Conservation (phyloP, 2,113 vertebrate species). For the Cariama cristata region DNA sequence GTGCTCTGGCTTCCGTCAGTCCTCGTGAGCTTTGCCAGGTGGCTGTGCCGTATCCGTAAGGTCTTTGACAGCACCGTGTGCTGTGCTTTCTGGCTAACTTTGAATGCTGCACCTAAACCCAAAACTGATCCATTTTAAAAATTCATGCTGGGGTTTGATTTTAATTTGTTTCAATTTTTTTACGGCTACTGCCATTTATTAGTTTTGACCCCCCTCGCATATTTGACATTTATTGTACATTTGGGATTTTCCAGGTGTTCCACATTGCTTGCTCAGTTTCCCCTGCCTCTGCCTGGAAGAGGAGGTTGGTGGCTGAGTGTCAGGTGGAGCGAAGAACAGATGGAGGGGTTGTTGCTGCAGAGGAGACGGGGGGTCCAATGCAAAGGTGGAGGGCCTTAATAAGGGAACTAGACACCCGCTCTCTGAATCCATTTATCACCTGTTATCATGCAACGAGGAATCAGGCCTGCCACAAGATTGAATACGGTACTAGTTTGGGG, state of each 20-base stretch:
- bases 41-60: neutral
- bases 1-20: neutral
- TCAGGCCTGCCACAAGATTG: neutral
- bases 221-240: neutral
- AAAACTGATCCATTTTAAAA: neutral
- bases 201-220: neutral
- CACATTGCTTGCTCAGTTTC: neutral
- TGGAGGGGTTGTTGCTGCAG: neutral
- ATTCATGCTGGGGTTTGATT: neutral
- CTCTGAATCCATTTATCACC: neutral
- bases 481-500: rapidly evolving
- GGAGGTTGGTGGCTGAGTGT: neutral
- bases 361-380: neutral
- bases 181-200: neutral
- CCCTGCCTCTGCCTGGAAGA: neutral
- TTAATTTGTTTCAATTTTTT: neutral
- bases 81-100: rapidly evolving
- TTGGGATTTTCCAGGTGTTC: neutral
- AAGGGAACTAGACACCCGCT: too few species aligned
- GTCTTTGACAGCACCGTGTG: rapidly evolving
- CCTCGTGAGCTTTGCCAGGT: neutral
- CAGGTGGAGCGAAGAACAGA: neutral
- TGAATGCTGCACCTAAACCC: neutral
- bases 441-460: neutral
- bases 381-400: too few species aligned